Evolutionary conservation across 2,888 invertebrate genomes (phyloP), one percentile per base, ranked within the genome.

Genomic region (Epirrita christyi): DNA sequence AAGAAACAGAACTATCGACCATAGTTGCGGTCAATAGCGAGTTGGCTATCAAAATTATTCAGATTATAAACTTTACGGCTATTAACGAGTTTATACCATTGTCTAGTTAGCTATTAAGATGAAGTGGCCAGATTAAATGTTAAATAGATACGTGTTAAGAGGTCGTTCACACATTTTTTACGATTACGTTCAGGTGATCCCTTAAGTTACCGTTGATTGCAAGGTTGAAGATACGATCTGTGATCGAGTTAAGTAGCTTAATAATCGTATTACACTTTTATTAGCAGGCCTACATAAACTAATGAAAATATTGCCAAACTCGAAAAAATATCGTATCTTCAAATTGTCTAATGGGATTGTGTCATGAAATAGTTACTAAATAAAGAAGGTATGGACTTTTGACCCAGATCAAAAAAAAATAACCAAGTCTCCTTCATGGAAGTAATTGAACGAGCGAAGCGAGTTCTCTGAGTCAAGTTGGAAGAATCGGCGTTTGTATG

Each of bases 71-170:
- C 21, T 64, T 62, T 58, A 63, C 62, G 60, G 55, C 43, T 43
- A 36, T 60, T 58, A 52, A 55, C 14, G 49, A 61, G 45, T 52
- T 63, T 41, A 42, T 53, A 51, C 66, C 55, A 68, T 66, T 69
- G 68, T 70, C 67, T 71, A 57, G 49, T 59, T 61, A 57, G 55
- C 66, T 67, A 67, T 67, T 65, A 64, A 70, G 72, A 72, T 72
- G 68, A 61, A 66, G 59, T 64, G 51, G 43, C 47, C n/a, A 63
- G 72, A 72, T 72, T 66, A 69, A 56, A 71, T 69, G 68, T 49
- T 56, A 64, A 71, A 54, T 42, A 62, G 59, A 61, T 65, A 66
- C 63, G 63, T 68, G 66, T 64, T 64, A 66, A 65, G 63, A 65
- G 68, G 63, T 68, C 64, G 55, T 68, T 68, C 66, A 62, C 68